phyloP scores from a whole-genome alignment of 2,797 vertebrate genomes.

The Bradypodion ventrale region DNA sequence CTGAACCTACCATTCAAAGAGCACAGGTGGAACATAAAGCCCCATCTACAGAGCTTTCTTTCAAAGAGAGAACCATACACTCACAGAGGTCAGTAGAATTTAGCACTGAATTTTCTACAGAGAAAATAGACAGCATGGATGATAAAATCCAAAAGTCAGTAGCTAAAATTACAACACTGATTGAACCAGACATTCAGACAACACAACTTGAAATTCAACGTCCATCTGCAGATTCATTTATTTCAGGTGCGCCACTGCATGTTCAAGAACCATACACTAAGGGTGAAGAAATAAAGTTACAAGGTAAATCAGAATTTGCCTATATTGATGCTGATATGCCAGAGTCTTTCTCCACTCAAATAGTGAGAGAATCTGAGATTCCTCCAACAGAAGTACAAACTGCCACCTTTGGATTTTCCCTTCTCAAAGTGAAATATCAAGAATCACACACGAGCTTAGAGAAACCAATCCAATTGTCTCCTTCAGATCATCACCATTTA shows the following conservation, averaged over 20 bases:
- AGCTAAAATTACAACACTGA: conserved; percentile 60
- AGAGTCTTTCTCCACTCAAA: conserved; percentile 57
- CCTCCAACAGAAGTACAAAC: conserved; percentile 62
- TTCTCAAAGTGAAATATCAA: conserved; percentile 69
- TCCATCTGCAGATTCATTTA: conserved; percentile 27
- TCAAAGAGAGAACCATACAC: conserved; percentile 37
- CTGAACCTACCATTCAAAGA: conserved; percentile 63
- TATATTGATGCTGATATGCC: conserved; percentile 14
- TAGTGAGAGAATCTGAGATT: conserved; percentile 73
- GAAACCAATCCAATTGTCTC: conserved; percentile 18
- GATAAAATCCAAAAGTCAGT: conserved; percentile 56
- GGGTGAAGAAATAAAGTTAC: conserved; percentile 34
- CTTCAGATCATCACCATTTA: background rate
- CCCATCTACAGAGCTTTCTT: conserved; percentile 29
- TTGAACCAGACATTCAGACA: conserved; percentile 64
- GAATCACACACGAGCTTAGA: conserved; percentile 49
- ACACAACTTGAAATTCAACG: conserved; percentile 41
- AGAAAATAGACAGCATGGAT: background rate
- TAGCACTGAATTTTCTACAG: conserved; percentile 26
- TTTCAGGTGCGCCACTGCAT: conserved; percentile 58
- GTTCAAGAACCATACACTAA: conserved; percentile 42
- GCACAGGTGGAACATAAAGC: conserved; percentile 33
- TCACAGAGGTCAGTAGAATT: conserved; percentile 7
- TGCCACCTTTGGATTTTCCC: conserved; percentile 74
- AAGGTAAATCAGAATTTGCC: conserved; percentile 38